These are phyloP conservation scores for Himalopsyche japonica DNA, from an alignment of 2,888 invertebrate species.

Conservation along the genomic window DNA sequence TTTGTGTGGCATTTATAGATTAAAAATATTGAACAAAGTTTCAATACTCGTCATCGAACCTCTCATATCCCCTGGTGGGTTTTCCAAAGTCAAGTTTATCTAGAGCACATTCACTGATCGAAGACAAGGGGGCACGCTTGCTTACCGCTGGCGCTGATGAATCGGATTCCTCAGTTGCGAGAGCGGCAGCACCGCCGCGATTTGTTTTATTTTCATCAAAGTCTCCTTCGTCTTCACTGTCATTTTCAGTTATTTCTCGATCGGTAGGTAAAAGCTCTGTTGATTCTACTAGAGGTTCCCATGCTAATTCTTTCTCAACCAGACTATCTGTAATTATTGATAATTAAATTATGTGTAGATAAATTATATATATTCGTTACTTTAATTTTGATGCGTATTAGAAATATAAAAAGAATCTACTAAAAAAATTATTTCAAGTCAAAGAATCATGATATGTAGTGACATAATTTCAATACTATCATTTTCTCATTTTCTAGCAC, in stretches of 20 bases:
- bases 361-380: background rate
- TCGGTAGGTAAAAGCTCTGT: slow-evolving; percentile 48
- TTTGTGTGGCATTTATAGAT: no score
- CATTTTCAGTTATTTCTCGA: slow-evolving; percentile 48
- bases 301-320: slow-evolving; percentile 59
- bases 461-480: slow-evolving; percentile 13
- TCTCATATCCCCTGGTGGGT: slow-evolving; percentile 25
- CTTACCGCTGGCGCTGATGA: slow-evolving; percentile 51
- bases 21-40: background rate
- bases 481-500: background rate
- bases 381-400: no score
- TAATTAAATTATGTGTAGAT: background rate
- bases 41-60: slow-evolving; percentile 19
- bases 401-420: no score
- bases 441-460: no score
- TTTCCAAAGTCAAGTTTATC: slow-evolving; percentile 42
- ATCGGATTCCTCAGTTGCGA: slow-evolving; percentile 32
- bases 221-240: slow-evolving; percentile 46
- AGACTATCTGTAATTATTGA: slow-evolving; percentile 51
- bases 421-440: no score
- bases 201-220: slow-evolving; percentile 45
- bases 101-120: slow-evolving; percentile 58
- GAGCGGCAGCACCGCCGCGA: slow-evolving; percentile 42
- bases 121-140: slow-evolving; percentile 57
- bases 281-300: slow-evolving; percentile 61